Percentiles rank a stretch among this genome's conserved stretches.
Evolutionary conservation across 2,113 vertebrate species (phyloP).

Genomic region (Coryphaenoides rupestris): DNA sequence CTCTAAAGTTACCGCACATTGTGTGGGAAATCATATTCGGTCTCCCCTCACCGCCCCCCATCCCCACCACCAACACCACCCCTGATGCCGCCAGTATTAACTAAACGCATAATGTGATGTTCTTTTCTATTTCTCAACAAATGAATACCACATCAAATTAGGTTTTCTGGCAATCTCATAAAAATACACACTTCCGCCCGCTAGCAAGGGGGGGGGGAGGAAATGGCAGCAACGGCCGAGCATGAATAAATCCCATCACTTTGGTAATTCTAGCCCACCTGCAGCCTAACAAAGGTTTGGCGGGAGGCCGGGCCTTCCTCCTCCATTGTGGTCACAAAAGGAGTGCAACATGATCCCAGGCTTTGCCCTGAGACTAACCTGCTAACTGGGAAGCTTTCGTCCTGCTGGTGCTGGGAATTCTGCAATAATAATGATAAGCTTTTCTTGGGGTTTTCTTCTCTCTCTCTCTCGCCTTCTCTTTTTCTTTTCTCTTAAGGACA

Average conservation of each 20-base stretch:
- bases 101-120: slow-evolving; percentile 52
- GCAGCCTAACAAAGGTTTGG: slow-evolving; percentile 57
- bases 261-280: slow-evolving; percentile 65
- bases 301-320: slow-evolving; percentile 61
- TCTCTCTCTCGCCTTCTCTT: not conserved
- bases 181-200: slow-evolving; percentile 53
- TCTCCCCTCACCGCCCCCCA: too few species aligned
- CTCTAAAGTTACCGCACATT: slow-evolving; percentile 63
- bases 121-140: slow-evolving; percentile 40
- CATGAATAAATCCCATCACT: slow-evolving; percentile 61
- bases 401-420: slow-evolving; percentile 17
- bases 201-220: slow-evolving; percentile 6
- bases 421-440: not conserved
- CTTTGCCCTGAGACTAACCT: slow-evolving; percentile 50
- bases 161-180: slow-evolving; percentile 32
- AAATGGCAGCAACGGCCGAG: slow-evolving; percentile 44
- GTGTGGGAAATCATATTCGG: slow-evolving; percentile 64
- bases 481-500: not conserved
- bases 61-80: too few species aligned
- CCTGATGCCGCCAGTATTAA: slow-evolving; percentile 45
- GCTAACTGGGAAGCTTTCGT: slow-evolving; percentile 31
- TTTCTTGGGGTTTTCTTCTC: not conserved
- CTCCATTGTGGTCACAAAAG: slow-evolving; percentile 54
- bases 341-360: slow-evolving; percentile 52
- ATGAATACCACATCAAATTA: slow-evolving; percentile 46